Evolutionary conservation across 35 echinoderm and acorn worm species (phyloP).

Genomic region (Heliocidaris erythrogramma): DNA sequence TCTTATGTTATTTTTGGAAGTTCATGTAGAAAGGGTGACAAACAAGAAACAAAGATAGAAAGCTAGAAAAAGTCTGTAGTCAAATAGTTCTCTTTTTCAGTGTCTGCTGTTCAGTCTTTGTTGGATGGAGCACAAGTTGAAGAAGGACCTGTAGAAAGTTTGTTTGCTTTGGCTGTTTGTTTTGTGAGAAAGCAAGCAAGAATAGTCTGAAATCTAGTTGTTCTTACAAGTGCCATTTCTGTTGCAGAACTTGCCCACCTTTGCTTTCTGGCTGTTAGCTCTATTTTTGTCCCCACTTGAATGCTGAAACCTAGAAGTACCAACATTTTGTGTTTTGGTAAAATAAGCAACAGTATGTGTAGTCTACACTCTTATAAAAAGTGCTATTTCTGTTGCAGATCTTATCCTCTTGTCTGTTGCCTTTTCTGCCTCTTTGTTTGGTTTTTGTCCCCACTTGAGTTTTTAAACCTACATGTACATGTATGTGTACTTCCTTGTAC

Average conservation of each 20-base stretch:
- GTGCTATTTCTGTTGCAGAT: slow-evolving; percentile 2
- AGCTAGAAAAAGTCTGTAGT: neutral
- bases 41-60: neutral
- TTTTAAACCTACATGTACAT: neutral
- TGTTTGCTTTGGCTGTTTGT: neutral
- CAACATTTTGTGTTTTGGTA: too few species aligned
- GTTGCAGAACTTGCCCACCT: neutral
- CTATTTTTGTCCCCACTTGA: neutral
- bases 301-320: neutral
- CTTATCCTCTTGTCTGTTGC: neutral
- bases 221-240: slow-evolving; percentile 17
- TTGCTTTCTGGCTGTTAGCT: neutral
- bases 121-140: neutral
- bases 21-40: neutral
- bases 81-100: neutral
- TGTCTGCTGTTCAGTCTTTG: neutral
- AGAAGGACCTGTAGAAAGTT: slow-evolving; percentile 1
- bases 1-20: neutral
- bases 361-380: neutral
- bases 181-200: neutral
- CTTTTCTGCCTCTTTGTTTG: neutral
- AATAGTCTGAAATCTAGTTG: neutral
- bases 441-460: neutral
- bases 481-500: too few species aligned
- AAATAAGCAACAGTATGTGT: too few species aligned